Percentiles rank a stretch among this genome's conserved stretches.
Conservation (phyloP, 1,140 invertebrate species). For the Platyscapa corneri region DNA sequence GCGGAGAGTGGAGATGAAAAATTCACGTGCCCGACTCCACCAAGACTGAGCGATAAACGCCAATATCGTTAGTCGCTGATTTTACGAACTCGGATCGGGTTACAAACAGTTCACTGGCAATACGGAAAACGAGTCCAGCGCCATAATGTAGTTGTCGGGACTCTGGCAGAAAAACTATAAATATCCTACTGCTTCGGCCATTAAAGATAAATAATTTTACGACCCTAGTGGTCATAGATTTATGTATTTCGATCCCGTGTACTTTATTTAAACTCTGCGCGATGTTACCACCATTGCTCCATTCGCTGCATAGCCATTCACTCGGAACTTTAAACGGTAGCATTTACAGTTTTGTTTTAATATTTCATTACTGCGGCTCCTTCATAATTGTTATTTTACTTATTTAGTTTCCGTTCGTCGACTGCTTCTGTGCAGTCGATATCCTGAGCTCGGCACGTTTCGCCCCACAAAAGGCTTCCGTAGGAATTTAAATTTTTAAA, state of each 20-base stretch:
- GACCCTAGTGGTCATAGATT: background rate
- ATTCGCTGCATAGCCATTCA: background rate
- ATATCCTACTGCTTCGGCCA: background rate
- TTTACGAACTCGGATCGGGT: background rate
- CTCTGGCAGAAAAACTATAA: conserved; percentile 6
- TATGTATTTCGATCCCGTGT: background rate
- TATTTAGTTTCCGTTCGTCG: background rate
- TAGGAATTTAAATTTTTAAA: background rate
- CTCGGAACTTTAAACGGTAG: too few relatives aligned
- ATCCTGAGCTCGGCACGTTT: background rate
- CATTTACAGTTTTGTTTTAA: background rate
- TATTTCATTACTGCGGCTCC: background rate
- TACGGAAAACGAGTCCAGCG: background rate
- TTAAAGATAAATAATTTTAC: conserved; percentile 20
- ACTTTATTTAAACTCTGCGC: background rate
- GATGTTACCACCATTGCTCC: background rate
- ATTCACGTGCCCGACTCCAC: background rate
- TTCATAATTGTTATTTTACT: background rate
- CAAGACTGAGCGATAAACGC: background rate
- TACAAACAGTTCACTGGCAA: conserved; percentile 2
- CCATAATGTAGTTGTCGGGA: background rate
- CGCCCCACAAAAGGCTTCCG: background rate
- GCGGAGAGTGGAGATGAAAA: background rate
- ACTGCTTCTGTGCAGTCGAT: too few relatives aligned
- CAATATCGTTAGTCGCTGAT: background rate